These are phyloP conservation scores for Abrostola tripartita DNA, from an alignment of 2,888 invertebrate genomes.

Conservation along the genomic window DNA sequence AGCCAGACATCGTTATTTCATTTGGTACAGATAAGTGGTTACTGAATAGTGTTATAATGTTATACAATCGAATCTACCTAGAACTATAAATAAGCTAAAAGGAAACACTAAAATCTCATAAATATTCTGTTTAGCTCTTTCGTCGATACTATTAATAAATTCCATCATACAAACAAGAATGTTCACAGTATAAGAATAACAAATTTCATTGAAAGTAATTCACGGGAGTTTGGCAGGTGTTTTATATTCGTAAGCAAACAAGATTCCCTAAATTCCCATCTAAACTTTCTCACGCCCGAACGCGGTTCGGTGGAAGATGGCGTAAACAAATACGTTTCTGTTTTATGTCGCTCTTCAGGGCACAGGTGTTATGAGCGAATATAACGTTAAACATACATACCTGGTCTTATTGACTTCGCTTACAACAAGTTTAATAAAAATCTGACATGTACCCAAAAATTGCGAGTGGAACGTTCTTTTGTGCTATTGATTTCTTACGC, in stretches of 20 bases:
- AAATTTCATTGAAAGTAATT: slow-evolving; percentile 59
- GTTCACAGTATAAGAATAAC: slow-evolving; percentile 47
- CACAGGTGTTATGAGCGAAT: slow-evolving; percentile 52
- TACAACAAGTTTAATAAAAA: slow-evolving; percentile 32
- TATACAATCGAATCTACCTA: slow-evolving; percentile 15
- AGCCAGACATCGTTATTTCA: slow-evolving; percentile 2
- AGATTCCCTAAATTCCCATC: slow-evolving; percentile 71
- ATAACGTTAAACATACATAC: slow-evolving; percentile 52
- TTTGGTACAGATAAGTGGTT: neutral
- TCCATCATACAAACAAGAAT: slow-evolving; percentile 43
- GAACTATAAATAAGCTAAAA: slow-evolving; percentile 32
- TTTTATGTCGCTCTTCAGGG: slow-evolving; percentile 67
- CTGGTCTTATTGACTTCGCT: slow-evolving; percentile 28
- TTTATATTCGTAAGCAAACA: slow-evolving; percentile 71
- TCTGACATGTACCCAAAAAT: slow-evolving; percentile 32
- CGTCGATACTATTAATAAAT: slow-evolving; percentile 45
- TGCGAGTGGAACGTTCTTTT: slow-evolving; percentile 21
- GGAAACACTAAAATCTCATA: slow-evolving; percentile 32
- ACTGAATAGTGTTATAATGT: slow-evolving; percentile 3
- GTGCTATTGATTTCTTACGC: slow-evolving; percentile 7
- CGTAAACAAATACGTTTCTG: slow-evolving; percentile 70
- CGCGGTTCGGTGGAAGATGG: slow-evolving; percentile 52
- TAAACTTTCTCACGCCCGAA: slow-evolving; percentile 77
- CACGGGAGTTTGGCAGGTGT: slow-evolving; percentile 65
- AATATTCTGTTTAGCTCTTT: slow-evolving; percentile 43